Base-by-base conservation (phyloP, 2,888 invertebrate species). In the Craniophora ligustri region DNA sequence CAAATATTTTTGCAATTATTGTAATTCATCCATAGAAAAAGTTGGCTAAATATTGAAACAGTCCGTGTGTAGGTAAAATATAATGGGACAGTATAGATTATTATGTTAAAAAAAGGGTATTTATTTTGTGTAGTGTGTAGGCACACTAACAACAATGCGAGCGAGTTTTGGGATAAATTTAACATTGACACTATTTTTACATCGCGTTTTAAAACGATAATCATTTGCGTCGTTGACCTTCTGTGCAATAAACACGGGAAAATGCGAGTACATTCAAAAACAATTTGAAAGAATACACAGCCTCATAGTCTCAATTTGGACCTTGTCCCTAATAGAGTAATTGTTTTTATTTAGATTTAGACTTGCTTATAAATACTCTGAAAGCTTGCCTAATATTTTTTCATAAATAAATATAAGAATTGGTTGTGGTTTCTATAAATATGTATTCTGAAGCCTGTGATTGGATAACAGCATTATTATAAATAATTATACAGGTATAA, bases 241-340 rank as follows among this genome's bases (percentile, higher is more conserved):
- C 67, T 64, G 31, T 59, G 58, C 72, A 75, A 75, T 79, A 76
- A 75, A 76, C 76, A 81, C 78, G 79, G 78, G 78, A 79, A 79
- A 79, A 79, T 53, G 54, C 64, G 62, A 67, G 56, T 67, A 75
- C 74, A 69, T 70, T 75, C 61, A 72, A 67, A 70, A 75, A 73
- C 75, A 75, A 77, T 72, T 75, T 70, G 61, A 78, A 63, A 72
- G 72, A 75, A 76, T 70, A 72, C 71, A 31, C 55, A 67, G 59
- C 67, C 70, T 72, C 62, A 66, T 56, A 68, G 67, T 69, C 63
- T 72, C 35, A 51, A 62, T 64, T 71, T 31, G 42, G 65, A 75
- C 81, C 82, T 82, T 81, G 82, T 67, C 64, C 80, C 53, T 77
- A 82, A 80, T 80, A 57, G 56, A 32, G 59, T 67, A 69, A 72